A percentile compares a stretch with the other conserved stretches of the same genome.
These are phyloP conservation scores for Lophochroa leadbeateri DNA, from an alignment of 2,113 vertebrate genomes.

Conservation along the genomic window DNA sequence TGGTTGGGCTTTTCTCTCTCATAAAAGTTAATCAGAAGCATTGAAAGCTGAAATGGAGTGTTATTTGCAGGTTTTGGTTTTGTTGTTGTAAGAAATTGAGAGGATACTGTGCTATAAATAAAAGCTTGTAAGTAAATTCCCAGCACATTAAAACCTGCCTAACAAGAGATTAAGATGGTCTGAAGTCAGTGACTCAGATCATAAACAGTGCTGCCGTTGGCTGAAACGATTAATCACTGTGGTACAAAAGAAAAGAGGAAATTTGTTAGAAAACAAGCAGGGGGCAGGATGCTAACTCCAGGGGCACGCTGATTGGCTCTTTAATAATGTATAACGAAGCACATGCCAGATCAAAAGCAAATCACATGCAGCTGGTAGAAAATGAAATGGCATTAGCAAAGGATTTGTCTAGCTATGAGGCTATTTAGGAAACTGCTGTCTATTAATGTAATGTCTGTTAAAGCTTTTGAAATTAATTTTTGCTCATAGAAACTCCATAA, in stretches of 20 bases:
- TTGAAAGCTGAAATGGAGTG: conserved; percentile 10
- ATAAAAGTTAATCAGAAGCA: conserved; percentile 7
- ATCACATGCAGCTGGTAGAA: conserved; percentile 54
- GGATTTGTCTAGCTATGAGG: conserved; percentile 61
- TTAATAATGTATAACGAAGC: conserved; percentile 75
- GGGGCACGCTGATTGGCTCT: conserved; percentile 64
- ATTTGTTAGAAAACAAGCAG: conserved; percentile 74
- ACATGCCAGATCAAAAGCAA: conserved; percentile 70
- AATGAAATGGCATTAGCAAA: conserved; percentile 60
- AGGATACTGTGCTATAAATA: conserved; percentile 53
- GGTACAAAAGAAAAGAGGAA: conserved; percentile 67
- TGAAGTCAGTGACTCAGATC: conserved; percentile 68
- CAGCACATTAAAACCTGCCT: conserved; percentile 43
- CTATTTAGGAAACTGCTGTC: conserved; percentile 52
- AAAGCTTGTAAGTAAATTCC: conserved; percentile 61
- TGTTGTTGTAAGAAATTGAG: conserved; percentile 24
- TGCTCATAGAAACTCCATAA: conserved; percentile 1
- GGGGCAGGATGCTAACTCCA: conserved; percentile 63
- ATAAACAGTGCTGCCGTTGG: conserved; percentile 40
- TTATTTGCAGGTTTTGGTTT: conserved; percentile 38
- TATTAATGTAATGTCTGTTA: conserved; percentile 54
- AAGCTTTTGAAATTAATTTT: conserved; percentile 53
- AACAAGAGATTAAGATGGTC: conserved; percentile 53
- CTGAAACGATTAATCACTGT: conserved; percentile 75
- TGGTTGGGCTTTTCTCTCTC: neutral